Base-by-base conservation (phyloP, 2,113 vertebrate genomes). In the Ascaphus truei region DNA sequence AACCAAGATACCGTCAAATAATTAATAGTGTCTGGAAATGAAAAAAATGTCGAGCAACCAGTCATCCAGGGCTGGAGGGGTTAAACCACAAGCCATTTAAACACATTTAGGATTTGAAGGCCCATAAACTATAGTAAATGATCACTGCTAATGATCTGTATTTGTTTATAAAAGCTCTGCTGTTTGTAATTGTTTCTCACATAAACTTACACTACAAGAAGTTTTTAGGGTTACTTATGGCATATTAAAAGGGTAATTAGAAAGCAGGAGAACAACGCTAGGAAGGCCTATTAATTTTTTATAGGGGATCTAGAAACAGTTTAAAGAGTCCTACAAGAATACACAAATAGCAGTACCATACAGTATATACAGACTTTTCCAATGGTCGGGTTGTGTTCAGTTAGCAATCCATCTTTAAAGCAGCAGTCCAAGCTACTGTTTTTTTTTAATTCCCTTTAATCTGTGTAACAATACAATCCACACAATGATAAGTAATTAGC, bases 181-280 rank as follows among this genome's bases (percentile, higher is more conserved):
- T 27, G 51, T 23, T 56, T 39, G 63, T 56, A 45, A 67, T 67
- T 67, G 51, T 45, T 56, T 45, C 27, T 30, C 51, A 13, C 18
- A 25, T 67, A 56, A 56, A 56, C 10, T 27, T 18, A 67, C 41
- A 57, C 63, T 31, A 11, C 3, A 7, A 50, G 34, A 33, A 55
- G 22, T 30, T 39, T 51, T 55, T 66, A 31, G n/a, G 25, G 25
- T 66, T 45, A 66, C 63, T 55, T 39, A 66, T 41, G 50, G 36
- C 50, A 12, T 31, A 56, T 66, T 66, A 66, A 66, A 66, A 20
- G 34, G 8, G n/a, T 66, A 55, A 66, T 56, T 66, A 55, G 51
- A 53, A 45, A 5, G 8, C 25, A 6, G n/a, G 25, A 6, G 16
- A 30, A 50, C 45, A 10, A 26, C 34, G 23, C 20, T 7, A 23